A percentile compares a stretch with the other conserved stretches of the same genome.
These are phyloP conservation scores for Salvelinus namaycush DNA, from an alignment of 2,113 vertebrate species.

Conservation along the genomic window DNA sequence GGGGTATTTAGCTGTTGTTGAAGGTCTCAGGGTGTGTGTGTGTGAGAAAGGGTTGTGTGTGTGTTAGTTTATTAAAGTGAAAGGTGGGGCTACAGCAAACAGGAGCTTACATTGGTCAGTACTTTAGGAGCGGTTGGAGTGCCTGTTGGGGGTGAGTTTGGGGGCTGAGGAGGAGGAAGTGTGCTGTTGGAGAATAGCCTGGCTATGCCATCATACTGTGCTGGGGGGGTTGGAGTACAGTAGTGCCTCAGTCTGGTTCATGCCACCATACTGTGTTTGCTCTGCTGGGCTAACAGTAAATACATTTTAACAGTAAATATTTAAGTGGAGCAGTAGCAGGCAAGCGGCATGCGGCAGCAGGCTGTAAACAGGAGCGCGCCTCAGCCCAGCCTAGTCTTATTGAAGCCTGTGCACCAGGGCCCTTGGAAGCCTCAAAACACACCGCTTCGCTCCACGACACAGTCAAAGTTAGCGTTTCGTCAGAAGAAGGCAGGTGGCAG, in stretches of 20 bases:
- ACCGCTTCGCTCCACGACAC: no score
- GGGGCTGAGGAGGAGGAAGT: conserved; percentile 10
- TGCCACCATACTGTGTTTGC: conserved; percentile 47
- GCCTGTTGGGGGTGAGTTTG: conserved; percentile 18
- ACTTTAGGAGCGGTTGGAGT: not conserved
- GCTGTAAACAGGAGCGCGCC: conserved; percentile 63
- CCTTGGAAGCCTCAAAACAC: conserved; percentile 63
- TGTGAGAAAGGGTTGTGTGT: conserved; percentile 15
- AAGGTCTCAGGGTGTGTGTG: conserved; percentile 24
- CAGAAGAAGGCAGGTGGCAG: conserved; percentile 77
- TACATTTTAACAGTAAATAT: conserved; percentile 71
- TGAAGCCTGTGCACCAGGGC: conserved; percentile 52
- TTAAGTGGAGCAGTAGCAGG: conserved; percentile 53
- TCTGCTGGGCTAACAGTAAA: conserved; percentile 62
- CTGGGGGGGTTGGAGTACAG: conserved; percentile 17
- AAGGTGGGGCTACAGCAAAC: not conserved
- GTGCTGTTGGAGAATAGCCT: not conserved
- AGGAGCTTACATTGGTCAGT: conserved; percentile 33
- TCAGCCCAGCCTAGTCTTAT: conserved; percentile 39
- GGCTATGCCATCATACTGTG: not conserved
- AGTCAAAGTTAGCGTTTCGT: conserved; percentile 60
- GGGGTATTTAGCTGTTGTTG: conserved; percentile 47
- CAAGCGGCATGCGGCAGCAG: conserved; percentile 54
- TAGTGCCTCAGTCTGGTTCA: not conserved
- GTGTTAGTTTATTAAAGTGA: not conserved